phyloP scores from a whole-genome alignment of 2,797 vertebrate genomes.

The Acomys russatus region DNA sequence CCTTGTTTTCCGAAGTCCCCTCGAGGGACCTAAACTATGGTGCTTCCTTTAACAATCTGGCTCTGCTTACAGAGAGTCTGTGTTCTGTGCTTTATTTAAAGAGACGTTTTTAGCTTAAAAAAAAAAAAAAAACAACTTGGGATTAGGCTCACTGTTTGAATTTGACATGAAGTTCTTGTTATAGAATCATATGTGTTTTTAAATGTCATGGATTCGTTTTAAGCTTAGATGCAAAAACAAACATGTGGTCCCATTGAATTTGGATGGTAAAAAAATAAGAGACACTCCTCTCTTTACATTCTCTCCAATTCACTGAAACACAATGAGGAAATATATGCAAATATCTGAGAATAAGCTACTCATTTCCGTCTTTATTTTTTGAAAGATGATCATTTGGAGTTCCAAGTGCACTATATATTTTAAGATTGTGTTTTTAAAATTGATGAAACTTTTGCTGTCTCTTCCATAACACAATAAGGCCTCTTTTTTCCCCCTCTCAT shows the following conservation, averaged over 20 bases:
- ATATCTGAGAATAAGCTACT: neutral
- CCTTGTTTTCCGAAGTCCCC: neutral
- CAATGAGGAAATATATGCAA: neutral
- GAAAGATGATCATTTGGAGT: neutral
- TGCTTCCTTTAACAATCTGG: neutral
- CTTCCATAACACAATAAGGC: neutral
- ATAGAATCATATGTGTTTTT: neutral
- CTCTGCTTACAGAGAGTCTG: neutral
- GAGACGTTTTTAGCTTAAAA: neutral
- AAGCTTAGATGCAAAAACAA: neutral
- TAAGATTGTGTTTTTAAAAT: neutral
- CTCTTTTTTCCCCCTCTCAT: neutral
- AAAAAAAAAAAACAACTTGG: neutral
- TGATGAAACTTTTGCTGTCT: neutral
- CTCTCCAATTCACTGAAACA: neutral
- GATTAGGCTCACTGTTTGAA: neutral
- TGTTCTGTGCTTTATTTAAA: neutral
- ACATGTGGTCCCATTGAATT: neutral
- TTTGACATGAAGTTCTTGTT: neutral
- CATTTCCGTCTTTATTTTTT: neutral
- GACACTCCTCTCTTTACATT: neutral
- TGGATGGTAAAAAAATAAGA: neutral
- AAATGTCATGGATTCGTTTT: neutral
- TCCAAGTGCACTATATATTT: neutral
- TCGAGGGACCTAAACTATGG: neutral